Evolutionary conservation across 2,113 vertebrate species (phyloP), one percentile per base, ranked within the genome.

Genomic region (Rhinoderma darwinii): DNA sequence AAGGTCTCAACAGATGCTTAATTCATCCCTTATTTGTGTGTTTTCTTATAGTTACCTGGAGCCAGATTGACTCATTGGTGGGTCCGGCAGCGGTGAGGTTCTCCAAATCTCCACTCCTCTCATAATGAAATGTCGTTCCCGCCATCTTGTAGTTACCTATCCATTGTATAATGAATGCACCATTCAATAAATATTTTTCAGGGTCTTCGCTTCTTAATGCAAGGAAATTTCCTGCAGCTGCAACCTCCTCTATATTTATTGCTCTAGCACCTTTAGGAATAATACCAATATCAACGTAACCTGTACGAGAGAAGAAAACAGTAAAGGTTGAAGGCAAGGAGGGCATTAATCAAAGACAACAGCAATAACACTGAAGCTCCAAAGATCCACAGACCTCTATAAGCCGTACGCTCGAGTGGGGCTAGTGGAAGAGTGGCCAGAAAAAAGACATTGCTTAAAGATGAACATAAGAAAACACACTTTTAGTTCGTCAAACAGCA

Each of bases 141-240:
- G 97, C 97, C 18, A 97, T 94, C 89, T 96, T 94, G 80, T 99
- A 99, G 91, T 99, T 97, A 6, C 98, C 98, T 11, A 97, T 99
- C 98, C 98, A 99, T 88, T 99, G 98, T 93, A 99, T 99, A 90
- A 99, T 97, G 91, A 94, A 99, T 84, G 96, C 96, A 84, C 98
- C 98, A 43, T 99, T 99, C 87, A 99, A 95, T 88, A 96, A 98
- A 86, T 99, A 98, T 54, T 97, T 95, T 83, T 96, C 95, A 4
- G 96, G 95, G 72, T 95, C 91, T 90, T 94, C 92, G 76, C 95
- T 96, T 88, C 96, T 92, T 63, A 99, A 91, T 22, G 95, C 97
- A 90, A 99, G 94, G 91, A 99, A 99, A 91, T 99, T 99, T 88
- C 96, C 97, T 50, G 97, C 96, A 90, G 96, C 97, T 88, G 94